Conservation (phyloP, 2,113 vertebrate species). For the Chelonoidis abingdonii region DNA sequence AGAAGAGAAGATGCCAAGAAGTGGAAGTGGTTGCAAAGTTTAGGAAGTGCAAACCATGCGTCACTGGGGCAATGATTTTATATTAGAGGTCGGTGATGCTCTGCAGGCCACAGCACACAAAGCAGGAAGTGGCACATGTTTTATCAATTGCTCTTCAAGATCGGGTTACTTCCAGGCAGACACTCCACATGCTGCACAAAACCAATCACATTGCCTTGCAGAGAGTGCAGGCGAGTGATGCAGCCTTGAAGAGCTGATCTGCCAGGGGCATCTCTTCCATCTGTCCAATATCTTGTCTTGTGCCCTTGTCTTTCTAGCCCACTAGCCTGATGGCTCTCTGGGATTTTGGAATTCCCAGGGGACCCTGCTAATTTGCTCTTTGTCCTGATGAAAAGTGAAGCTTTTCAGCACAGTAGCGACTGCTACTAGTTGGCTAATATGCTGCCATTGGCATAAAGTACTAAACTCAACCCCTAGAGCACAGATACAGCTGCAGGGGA, state of each 20-base stretch:
- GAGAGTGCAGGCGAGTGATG: background rate
- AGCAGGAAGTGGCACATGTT: slow-evolving; percentile 48
- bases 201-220: slow-evolving; percentile 47
- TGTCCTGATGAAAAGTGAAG: background rate
- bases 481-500: background rate
- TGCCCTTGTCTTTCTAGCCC: background rate
- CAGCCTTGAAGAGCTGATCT: background rate
- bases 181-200: slow-evolving; percentile 15
- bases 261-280: background rate
- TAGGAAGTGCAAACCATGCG: slow-evolving; percentile 39
- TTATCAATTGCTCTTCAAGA: slow-evolving; percentile 65
- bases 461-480: background rate
- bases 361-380: slow-evolving; percentile 1
- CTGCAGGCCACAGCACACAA: slow-evolving; percentile 48
- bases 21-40: slow-evolving; percentile 1
- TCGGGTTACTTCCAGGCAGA: slow-evolving; percentile 31
- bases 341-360: background rate
- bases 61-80: slow-evolving; percentile 55
- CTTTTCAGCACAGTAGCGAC: background rate
- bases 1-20: slow-evolving; percentile 18
- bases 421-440: background rate
- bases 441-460: background rate
- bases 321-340: background rate
- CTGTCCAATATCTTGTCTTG: background rate
- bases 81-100: background rate